phyloP scores from a whole-genome alignment of 1,140 invertebrate genomes.

The Trichoplusia ni region DNA sequence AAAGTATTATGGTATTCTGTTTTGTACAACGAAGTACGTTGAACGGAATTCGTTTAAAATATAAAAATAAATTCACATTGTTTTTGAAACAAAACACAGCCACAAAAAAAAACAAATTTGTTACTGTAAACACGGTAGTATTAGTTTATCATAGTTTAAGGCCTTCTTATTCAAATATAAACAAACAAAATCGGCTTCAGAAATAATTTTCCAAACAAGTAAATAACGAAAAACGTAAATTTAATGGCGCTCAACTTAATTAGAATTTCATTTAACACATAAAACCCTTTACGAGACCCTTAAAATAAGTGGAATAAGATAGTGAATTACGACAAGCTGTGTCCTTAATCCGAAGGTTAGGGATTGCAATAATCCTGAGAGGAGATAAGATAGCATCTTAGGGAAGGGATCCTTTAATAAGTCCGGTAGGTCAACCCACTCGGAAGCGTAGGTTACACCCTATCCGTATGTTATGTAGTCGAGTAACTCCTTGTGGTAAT shows the following conservation, averaged over 20 bases:
- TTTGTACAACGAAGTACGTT: no score
- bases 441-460: slow-evolving; percentile 21
- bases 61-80: no score
- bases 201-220: no score
- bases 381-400: slow-evolving; percentile 32
- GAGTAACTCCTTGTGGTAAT: slow-evolving; percentile 22
- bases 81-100: no score
- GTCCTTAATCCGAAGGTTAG: slow-evolving; percentile 20
- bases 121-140: no score
- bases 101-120: no score
- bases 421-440: slow-evolving; percentile 36
- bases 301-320: slow-evolving; percentile 28
- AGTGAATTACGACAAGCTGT: slow-evolving; percentile 14
- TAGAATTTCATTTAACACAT: slow-evolving; percentile 26
- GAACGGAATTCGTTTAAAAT: no score
- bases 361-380: slow-evolving; percentile 40
- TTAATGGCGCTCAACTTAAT: slow-evolving; percentile 2
- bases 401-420: slow-evolving; percentile 44
- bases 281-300: slow-evolving; percentile 25
- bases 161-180: background rate
- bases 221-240: background rate
- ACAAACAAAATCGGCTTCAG: no score
- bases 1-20: no score
- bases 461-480: slow-evolving; percentile 33
- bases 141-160: background rate